Percentiles rank a stretch among this genome's conserved stretches.
Evolutionary conservation across 2,113 vertebrate genomes (phyloP).

Genomic region (Tympanuchus pallidicinctus): DNA sequence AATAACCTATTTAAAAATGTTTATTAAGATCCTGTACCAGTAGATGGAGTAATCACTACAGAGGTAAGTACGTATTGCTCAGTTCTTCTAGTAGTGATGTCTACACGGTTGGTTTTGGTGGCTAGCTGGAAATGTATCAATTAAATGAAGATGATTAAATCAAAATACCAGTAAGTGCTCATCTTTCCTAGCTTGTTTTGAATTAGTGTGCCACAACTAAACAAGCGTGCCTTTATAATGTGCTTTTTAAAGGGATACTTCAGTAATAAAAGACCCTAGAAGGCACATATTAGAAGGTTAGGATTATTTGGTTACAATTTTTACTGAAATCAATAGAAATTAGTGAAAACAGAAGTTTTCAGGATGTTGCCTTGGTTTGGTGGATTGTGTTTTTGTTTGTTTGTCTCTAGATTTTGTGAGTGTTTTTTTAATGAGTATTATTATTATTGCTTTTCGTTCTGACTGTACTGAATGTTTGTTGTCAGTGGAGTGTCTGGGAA

Average conservation of each 20-base stretch:
- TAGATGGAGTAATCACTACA: slow-evolving; percentile 13
- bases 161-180: background rate
- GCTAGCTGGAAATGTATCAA: background rate
- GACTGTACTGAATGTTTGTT: background rate
- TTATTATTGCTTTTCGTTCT: background rate
- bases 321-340: background rate
- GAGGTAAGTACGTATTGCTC: background rate
- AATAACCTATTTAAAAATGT: background rate
- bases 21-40: background rate
- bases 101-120: background rate
- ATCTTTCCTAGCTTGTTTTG: background rate
- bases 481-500: background rate
- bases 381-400: background rate
- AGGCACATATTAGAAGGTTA: background rate
- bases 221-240: background rate
- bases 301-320: background rate
- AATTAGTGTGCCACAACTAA: background rate
- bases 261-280: background rate
- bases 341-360: background rate
- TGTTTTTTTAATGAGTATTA: background rate
- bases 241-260: background rate
- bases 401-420: too few species aligned
- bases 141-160: background rate
- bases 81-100: background rate
- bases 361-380: background rate